Conservation (phyloP, 2,888 invertebrate species). For the Agrenia bidenticulata region DNA sequence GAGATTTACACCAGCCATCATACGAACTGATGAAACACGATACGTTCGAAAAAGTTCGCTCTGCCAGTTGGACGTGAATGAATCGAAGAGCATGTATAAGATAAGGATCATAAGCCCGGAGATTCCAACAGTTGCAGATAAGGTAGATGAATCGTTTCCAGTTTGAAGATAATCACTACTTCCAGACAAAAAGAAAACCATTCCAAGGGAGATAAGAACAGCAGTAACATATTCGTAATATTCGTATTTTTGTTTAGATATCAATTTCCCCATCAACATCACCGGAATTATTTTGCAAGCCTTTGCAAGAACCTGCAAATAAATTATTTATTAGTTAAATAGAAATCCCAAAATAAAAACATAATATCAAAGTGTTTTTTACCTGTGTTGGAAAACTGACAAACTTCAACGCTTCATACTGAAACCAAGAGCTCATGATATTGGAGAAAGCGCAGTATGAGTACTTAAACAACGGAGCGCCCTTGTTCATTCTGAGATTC, state of each 20-base stretch:
- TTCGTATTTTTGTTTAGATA: constrained; percentile 83
- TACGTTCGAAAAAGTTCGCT: constrained; percentile 80
- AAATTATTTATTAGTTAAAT: no score
- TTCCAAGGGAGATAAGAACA: constrained; percentile 83
- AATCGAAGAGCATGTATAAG: constrained; percentile 91
- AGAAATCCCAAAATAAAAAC: background rate
- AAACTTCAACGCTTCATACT: constrained; percentile 97
- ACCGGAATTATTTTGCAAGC: constrained; percentile 98
- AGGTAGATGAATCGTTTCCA: constrained; percentile 21
- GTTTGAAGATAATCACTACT: constrained; percentile 58
- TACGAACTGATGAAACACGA: constrained; percentile 77
- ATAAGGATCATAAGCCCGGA: constrained; percentile 79
- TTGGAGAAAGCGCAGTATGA: constrained; percentile 95
- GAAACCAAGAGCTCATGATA: constrained; percentile 98
- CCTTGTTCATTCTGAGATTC: constrained; percentile 59
- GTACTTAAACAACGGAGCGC: constrained; percentile 90
- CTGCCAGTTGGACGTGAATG: constrained; percentile 99
- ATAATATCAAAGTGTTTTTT: no score
- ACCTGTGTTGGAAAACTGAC: constrained; percentile 98
- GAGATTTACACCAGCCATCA: constrained; percentile 96
- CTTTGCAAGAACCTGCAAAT: constrained; percentile 76
- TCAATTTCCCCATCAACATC: constrained; percentile 95
- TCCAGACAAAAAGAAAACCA: constrained; percentile 87
- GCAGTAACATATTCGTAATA: constrained; percentile 91
- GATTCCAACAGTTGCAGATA: constrained; percentile 35